Evolutionary conservation across 1,140 invertebrate species (phyloP), one percentile per base, ranked within the genome.

Genomic region (Tetramorium simillimum): DNA sequence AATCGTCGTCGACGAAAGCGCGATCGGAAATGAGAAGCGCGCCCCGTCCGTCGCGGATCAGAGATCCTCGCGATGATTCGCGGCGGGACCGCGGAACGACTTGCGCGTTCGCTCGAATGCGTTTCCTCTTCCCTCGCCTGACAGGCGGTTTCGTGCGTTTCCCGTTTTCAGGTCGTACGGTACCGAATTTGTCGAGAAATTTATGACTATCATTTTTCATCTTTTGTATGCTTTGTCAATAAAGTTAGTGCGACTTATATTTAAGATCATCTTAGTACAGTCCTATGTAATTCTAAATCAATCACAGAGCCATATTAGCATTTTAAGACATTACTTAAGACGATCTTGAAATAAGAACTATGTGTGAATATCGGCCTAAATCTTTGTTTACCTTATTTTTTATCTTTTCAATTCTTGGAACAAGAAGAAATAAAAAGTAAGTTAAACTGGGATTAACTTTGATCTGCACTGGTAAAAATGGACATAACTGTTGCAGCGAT

Each of bases 41-140:
- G 40, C 21, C 21, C 18, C 21, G 56, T 77, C 56, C 24, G 24
- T 18, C 72, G 37, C 37, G 40, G 67, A 70, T 70, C 53, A 58
- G 12, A 3, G 24, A 72, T 51, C 21, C 14, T 21, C 21, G n/a
- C 69, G 16, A 18, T 21, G 16, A 53, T n/a, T 72, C 69, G 16
- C 14, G 67, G 53, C n/a, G 40, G 24, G 14, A 28, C 12, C 62
- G 40, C 60, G 60, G 21, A 51, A 21, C 58, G 40, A 77, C 6
- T 16, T 14, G 56, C 75, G 58, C 76, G 60, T 72, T 73, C 67
- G 37, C 40, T 82, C 60, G 62, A 80, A 80, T 73, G 21, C 51
- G 65, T 33, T 72, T 3, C 10, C 53, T 72, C 6, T 24, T 62
- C 18, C 63, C 63, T 67, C 62, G 16, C 33, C n/a, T 7, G n/a